A percentile compares a stretch with the other conserved stretches of the same genome.
These are phyloP conservation scores for Idris sp. DNA, from an alignment of 1,140 invertebrate genomes.

Conservation along the genomic window DNA sequence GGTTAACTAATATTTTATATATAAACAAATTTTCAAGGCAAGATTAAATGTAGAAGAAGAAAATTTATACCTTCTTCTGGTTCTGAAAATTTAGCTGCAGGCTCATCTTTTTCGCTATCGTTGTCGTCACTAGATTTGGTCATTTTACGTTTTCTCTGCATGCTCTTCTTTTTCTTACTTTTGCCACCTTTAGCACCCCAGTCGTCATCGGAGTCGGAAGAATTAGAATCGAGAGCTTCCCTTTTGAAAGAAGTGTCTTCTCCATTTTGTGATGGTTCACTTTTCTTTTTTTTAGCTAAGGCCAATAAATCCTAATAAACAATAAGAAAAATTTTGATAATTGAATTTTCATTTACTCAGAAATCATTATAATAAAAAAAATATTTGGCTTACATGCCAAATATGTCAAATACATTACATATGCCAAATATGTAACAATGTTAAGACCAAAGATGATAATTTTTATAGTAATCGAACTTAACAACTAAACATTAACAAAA, in stretches of 20 bases:
- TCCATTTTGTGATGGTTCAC: conserved; percentile 80
- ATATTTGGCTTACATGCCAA: no score
- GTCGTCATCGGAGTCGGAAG: conserved; percentile 86
- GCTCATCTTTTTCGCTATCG: conserved; percentile 77
- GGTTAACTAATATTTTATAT: no score
- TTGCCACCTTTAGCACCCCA: conserved; percentile 82
- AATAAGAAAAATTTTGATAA: no score
- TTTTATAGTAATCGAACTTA: no score
- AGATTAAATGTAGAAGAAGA: background rate
- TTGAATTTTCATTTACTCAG: no score
- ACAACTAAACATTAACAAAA: no score
- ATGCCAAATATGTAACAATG: no score
- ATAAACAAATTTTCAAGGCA: no score
- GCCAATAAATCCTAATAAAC: conserved; percentile 89
- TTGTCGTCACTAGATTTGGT: conserved; percentile 80
- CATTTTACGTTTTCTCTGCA: conserved; percentile 73
- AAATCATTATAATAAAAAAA: no score
- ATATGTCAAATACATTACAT: no score
- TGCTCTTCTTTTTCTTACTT: conserved; percentile 81
- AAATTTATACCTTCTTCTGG: conserved; percentile 82
- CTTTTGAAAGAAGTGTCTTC: conserved; percentile 76
- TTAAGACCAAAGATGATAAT: no score
- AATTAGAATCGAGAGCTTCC: conserved; percentile 80
- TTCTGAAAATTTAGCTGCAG: conserved; percentile 81
- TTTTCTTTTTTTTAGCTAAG: conserved; percentile 91